phyloP scores from a whole-genome alignment of 2,113 vertebrate genomes.

The Pangasianodon hypophthalmus region DNA sequence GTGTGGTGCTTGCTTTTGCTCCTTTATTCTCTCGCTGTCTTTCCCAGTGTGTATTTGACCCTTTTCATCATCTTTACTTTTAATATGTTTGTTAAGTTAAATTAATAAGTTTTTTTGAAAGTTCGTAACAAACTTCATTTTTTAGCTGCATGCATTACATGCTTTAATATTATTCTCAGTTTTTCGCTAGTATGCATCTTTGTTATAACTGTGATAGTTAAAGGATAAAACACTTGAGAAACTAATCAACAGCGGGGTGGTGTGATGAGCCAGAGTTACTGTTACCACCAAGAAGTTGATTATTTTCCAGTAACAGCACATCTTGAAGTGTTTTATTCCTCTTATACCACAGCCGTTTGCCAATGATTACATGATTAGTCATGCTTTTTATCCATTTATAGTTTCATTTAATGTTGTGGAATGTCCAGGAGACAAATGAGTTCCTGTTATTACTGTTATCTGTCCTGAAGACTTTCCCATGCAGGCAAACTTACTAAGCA shows the following conservation, averaged over 20 bases:
- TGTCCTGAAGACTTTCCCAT: neutral
- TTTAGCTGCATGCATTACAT: neutral
- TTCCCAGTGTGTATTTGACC: neutral
- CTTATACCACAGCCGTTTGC: too few relatives aligned
- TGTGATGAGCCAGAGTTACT: neutral
- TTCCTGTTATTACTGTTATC: neutral
- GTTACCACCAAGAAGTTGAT: neutral
- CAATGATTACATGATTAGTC: neutral
- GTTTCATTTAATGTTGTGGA: neutral
- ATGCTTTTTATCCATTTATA: neutral
- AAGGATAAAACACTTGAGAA: neutral
- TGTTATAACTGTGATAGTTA: neutral
- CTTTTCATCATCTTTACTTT: neutral
- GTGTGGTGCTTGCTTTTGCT: constrained; percentile 58
- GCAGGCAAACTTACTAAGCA: neutral
- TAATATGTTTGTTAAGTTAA: neutral
- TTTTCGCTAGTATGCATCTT: neutral
- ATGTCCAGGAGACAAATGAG: neutral
- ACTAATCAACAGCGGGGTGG: neutral
- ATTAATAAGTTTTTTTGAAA: neutral
- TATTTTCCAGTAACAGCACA: neutral
- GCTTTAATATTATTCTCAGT: neutral
- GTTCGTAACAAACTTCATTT: neutral
- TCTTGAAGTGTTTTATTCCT: neutral
- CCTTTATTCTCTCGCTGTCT: constrained; percentile 28